phyloP scores from a whole-genome alignment of 2,888 invertebrate genomes.

The Lacanobia wlatinum region DNA sequence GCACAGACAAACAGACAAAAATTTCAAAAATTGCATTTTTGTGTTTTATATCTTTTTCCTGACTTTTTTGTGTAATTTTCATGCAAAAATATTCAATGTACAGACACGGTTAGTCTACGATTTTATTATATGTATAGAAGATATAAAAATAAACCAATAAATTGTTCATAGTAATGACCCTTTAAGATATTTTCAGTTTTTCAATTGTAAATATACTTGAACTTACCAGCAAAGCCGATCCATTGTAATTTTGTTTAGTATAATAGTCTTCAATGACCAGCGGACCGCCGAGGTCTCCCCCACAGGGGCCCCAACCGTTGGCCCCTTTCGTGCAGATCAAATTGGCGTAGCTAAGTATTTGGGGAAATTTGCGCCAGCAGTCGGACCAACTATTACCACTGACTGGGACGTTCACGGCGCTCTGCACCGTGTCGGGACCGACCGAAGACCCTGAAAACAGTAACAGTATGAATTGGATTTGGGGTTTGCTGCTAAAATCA shows the following conservation, averaged over 20 bases:
- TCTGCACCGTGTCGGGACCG: slow-evolving; percentile 69
- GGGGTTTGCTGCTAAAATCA: too few relatives aligned
- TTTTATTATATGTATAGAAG: too few relatives aligned
- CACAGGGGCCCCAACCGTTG: slow-evolving; percentile 66
- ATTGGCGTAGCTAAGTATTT: slow-evolving; percentile 1
- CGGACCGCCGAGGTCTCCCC: slow-evolving; percentile 74
- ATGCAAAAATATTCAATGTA: too few relatives aligned
- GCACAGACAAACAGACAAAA: too few relatives aligned
- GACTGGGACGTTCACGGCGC: slow-evolving; percentile 77
- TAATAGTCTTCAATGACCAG: slow-evolving; percentile 60
- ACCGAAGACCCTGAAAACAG: slow-evolving; percentile 58
- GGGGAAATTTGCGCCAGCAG: slow-evolving; percentile 41
- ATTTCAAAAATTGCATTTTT: too few relatives aligned
- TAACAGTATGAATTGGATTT: neutral
- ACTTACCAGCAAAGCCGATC: slow-evolving; percentile 26
- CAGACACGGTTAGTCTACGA: too few relatives aligned
- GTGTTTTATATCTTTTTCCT: too few relatives aligned
- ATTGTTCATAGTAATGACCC: too few relatives aligned
- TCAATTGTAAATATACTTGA: too few relatives aligned
- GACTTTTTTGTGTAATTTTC: too few relatives aligned
- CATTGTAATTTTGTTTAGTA: slow-evolving; percentile 1
- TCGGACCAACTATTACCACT: slow-evolving; percentile 49
- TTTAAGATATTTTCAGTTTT: too few relatives aligned
- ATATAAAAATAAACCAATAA: too few relatives aligned
- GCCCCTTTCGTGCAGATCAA: slow-evolving; percentile 64